Conservation (phyloP, 2,797 vertebrate genomes). For the Centroberyx gerrardi region DNA sequence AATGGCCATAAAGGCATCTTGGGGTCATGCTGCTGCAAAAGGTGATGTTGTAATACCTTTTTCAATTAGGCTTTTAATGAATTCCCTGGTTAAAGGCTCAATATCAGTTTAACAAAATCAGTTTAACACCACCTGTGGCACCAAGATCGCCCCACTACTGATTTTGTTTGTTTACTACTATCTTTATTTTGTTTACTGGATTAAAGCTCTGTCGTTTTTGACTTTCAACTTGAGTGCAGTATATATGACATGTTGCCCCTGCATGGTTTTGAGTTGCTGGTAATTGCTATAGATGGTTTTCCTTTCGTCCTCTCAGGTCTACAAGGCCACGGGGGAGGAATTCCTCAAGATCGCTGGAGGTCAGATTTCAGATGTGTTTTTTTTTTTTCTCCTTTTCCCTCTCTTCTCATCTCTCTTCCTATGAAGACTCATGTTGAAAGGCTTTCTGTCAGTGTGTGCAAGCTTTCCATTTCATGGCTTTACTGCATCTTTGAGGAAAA, state of each 20-base stretch:
- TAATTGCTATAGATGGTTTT: constrained; percentile 23
- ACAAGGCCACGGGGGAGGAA: constrained; percentile 98
- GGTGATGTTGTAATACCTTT: background rate
- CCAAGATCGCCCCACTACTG: background rate
- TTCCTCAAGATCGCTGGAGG: constrained; percentile 99
- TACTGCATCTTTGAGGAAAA: constrained; percentile 50
- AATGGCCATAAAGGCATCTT: background rate
- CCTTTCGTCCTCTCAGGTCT: constrained; percentile 86
- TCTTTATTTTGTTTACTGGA: background rate
- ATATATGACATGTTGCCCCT: background rate
- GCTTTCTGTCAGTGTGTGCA: constrained; percentile 53
- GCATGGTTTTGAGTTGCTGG: constrained; percentile 1
- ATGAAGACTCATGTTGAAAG: constrained; percentile 52
- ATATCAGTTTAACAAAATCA: background rate
- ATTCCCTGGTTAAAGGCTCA: background rate
- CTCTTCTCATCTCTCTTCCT: constrained; percentile 29
- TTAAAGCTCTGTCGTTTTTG: background rate
- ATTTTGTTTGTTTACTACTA: background rate
- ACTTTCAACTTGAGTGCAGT: background rate
- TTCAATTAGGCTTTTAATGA: background rate
- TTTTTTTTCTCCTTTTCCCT: too few species aligned
- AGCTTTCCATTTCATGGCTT: constrained; percentile 61
- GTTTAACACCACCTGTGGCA: background rate
- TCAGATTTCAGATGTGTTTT: constrained; percentile 80
- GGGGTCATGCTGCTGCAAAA: background rate